Conservation (phyloP, 53 echinoderm and acorn worm species). For the Holothuria leucospilota region DNA sequence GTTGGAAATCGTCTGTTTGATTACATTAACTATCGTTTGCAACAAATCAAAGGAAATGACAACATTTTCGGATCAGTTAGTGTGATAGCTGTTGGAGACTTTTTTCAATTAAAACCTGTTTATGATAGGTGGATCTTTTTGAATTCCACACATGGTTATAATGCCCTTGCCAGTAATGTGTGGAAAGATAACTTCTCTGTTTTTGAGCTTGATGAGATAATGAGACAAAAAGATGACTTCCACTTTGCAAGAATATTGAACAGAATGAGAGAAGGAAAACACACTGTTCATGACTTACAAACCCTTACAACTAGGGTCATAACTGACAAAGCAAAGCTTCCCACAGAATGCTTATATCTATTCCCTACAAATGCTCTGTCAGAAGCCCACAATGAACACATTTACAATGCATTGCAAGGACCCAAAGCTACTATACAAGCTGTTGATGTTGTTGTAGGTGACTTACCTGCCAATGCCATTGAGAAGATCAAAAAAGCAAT, state of each 20-base stretch:
- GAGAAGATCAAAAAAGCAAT: neutral
- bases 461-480: neutral
- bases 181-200: slow-evolving; percentile 49
- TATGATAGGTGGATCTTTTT: slow-evolving; percentile 36
- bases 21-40: slow-evolving; percentile 27
- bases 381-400: no score
- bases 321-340: no score
- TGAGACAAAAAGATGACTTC: slow-evolving; percentile 58
- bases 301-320: neutral
- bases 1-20: slow-evolving; percentile 34
- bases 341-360: no score
- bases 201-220: slow-evolving; percentile 58
- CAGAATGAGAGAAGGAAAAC: slow-evolving; percentile 44
- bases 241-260: slow-evolving; percentile 45
- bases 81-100: slow-evolving; percentile 53
- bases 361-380: no score
- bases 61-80: slow-evolving; percentile 1
- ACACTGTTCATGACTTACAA: slow-evolving; percentile 34
- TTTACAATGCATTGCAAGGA: no score
- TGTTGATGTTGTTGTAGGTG: no score
- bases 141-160: neutral
- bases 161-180: slow-evolving; percentile 12
- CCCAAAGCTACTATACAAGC: neutral
- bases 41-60: slow-evolving; percentile 20
- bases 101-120: slow-evolving; percentile 55